Percentiles rank a stretch among this genome's conserved stretches.
phyloP scores from a whole-genome alignment of 2,888 invertebrate species.

The Entomobrya proxima region DNA sequence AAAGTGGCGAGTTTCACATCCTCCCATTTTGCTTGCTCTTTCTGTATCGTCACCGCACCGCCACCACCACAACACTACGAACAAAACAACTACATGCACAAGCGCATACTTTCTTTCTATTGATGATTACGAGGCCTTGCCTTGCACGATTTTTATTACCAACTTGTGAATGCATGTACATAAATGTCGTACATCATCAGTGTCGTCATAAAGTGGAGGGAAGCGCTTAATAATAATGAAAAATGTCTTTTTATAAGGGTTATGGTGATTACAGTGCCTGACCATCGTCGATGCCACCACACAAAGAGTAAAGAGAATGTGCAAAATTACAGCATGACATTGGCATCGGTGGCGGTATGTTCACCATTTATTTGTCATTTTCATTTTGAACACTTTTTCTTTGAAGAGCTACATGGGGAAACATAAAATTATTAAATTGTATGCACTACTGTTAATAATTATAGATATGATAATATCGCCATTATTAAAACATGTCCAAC shows the following conservation, averaged over 20 bases:
- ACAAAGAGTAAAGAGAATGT: neutral
- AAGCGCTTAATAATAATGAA: neutral
- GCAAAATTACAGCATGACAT: conserved; percentile 16
- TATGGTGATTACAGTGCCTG: conserved; percentile 10
- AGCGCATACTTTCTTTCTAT: neutral
- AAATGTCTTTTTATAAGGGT: neutral
- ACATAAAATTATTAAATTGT: no score
- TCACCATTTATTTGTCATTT: neutral
- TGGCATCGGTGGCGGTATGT: neutral
- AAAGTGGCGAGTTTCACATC: conserved; percentile 18
- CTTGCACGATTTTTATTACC: conserved; percentile 1
- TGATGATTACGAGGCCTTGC: neutral
- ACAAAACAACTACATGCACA: no score
- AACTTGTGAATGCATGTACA: conserved; percentile 2
- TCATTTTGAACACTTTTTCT: neutral
- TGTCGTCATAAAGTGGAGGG: neutral
- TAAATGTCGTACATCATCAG: conserved; percentile 24
- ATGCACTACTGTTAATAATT: neutral
- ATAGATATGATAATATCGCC: neutral
- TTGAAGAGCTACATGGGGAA: neutral
- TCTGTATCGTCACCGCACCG: no score
- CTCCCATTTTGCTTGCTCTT: neutral
- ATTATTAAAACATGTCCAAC: conserved; percentile 6
- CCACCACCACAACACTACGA: neutral
- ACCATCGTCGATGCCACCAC: neutral